Base-by-base conservation (phyloP, 2,888 invertebrate genomes). In the Pheosia gnoma region DNA sequence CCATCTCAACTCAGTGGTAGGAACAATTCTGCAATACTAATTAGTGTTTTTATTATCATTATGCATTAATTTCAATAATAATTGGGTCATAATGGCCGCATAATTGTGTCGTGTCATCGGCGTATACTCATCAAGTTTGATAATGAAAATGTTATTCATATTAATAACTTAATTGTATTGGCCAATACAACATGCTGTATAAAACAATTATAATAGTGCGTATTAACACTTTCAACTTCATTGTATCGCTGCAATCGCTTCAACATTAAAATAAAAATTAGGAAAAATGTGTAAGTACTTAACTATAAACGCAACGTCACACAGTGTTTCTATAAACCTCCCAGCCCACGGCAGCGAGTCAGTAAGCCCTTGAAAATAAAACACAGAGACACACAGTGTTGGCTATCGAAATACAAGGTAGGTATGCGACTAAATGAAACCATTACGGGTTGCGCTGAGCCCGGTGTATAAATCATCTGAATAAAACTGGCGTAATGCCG, bases 381-480 rank as follows among this genome's bases (percentile, higher is more conserved):
- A 13, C 55, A 55, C 55, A 55, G 39, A 8, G n/a, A 38, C 11
- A 62, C 69, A 68, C 73, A 59, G 65, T 66, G 64, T 63, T 62
- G 5, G 56, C 58, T 65, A 67, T 64, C 65, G 70, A 49, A 70
- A 70, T 59, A 68, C 76, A 62, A 36, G 45, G 59, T 36, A 37
- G 57, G 60, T 65, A 72, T 68, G 69, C 64, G 65, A 61, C 64
- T 72, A 81, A 81, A 81, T 81, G 75, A 78, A 82, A 64, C 75
- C 75, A 81, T 82, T 75, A 77, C 62, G 60, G 70, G 68, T 57
- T 62, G 72, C 66, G 62, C 68, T 54, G 67, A 68, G 68, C 64
- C 60, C 69, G 64, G 66, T 68, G 78, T 71, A 80, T 83, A 82
- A 80, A 83, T 84, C 79, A 83, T 80, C 70, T 70, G 71, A 78